Conservation (phyloP, 2,797 vertebrate species). For the Geotrypetes seraphini region DNA sequence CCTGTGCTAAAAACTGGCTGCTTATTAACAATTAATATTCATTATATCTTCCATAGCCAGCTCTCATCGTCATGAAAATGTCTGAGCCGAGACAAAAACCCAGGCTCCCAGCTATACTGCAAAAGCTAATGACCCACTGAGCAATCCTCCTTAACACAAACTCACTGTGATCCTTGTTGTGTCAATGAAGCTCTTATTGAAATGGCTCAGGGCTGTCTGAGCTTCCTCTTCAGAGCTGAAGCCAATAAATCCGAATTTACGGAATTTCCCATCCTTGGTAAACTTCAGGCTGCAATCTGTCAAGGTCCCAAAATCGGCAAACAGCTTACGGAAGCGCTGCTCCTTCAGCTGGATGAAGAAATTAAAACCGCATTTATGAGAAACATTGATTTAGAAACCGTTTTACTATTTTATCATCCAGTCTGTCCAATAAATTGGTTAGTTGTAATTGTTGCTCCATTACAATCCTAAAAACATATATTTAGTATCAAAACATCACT, state of each 20-base stretch:
- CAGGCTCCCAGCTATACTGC: too few relatives aligned
- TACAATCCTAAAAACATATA: too few relatives aligned
- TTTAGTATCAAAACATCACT: too few relatives aligned
- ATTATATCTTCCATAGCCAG: too few relatives aligned
- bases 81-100: neutral
- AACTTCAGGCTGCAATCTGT: constrained; percentile 88
- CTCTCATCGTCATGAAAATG: too few relatives aligned
- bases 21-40: too few relatives aligned
- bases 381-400: too few relatives aligned
- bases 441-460: too few relatives aligned
- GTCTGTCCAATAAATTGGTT: too few relatives aligned
- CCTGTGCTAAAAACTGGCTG: too few relatives aligned
- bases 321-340: constrained; percentile 76
- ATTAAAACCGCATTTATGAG: too few relatives aligned
- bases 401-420: too few relatives aligned
- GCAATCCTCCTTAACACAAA: fast-evolving
- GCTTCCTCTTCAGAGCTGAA: constrained; percentile 80
- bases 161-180: constrained; percentile 78
- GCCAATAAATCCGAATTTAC: constrained; percentile 94
- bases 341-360: constrained; percentile 97
- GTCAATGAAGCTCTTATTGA: constrained; percentile 85
- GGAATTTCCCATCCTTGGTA: constrained; percentile 85
- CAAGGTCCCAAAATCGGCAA: constrained; percentile 73
- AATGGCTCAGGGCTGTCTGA: constrained; percentile 62
- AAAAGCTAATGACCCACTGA: neutral